Conservation (phyloP, 2,888 invertebrate genomes). For the Mamestra brassicae region DNA sequence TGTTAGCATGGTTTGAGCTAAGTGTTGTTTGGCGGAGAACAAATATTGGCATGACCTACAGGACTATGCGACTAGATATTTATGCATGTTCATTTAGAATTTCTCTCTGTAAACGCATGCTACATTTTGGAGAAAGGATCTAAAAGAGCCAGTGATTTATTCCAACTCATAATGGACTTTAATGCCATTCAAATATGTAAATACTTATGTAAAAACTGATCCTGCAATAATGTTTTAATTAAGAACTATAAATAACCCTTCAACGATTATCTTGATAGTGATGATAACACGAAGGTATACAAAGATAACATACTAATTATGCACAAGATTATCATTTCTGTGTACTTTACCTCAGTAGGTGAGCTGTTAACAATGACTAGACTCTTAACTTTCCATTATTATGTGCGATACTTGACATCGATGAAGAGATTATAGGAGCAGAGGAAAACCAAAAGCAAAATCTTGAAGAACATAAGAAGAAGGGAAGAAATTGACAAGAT, state of each 20-base stretch:
- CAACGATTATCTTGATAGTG: conserved; percentile 17
- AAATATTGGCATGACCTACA: conserved; percentile 14
- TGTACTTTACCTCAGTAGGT: conserved; percentile 2
- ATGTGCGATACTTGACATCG: not conserved
- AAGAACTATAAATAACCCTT: conserved; percentile 14
- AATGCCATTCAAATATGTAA: not conserved
- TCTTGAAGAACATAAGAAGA: not conserved
- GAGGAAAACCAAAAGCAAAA: not conserved
- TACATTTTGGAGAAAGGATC: conserved; percentile 29
- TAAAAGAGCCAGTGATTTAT: not conserved
- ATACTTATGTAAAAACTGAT: too few species aligned
- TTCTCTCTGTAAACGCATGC: conserved; percentile 40
- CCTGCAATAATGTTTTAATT: not conserved
- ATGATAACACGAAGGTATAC: conserved; percentile 7
- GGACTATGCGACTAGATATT: not conserved
- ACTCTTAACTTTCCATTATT: conserved; percentile 11
- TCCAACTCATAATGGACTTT: not conserved
- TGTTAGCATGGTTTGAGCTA: too few species aligned
- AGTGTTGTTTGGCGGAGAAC: not conserved
- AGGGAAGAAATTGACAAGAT: not conserved
- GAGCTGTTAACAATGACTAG: conserved; percentile 7
- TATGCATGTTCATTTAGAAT: conserved; percentile 18
- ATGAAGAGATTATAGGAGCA: not conserved
- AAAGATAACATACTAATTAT: conserved; percentile 31
- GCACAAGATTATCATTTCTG: conserved; percentile 3